Base-by-base conservation (phyloP, 2,888 invertebrate genomes). In the Copidosoma aretas region DNA sequence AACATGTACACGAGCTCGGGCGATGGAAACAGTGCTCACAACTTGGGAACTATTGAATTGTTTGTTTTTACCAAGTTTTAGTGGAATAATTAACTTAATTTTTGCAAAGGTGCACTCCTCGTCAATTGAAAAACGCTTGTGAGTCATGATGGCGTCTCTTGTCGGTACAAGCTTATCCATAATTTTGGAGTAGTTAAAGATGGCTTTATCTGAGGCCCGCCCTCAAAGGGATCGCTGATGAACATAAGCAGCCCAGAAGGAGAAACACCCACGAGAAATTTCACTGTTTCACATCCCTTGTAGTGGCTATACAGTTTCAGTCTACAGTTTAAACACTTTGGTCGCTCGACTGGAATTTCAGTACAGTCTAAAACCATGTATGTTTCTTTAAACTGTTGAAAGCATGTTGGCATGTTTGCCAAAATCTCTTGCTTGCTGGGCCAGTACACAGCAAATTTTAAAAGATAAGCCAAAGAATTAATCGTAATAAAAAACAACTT, bases 221-320 rank as follows among this genome's bases (percentile, higher is more conserved):
- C n/a, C n/a, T 10, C 19, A 10, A 4, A 17, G 10, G n/a, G n/a
- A 54, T 21, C 4, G 22, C 54, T 54, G 2, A 8, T 4, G 10
- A 10, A 54, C 14, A 21, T 22, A 19, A 54, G 4, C 19, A 22
- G 14, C 5, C 54, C 54, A 54, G 19, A 54, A 5, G 22, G 21
- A 54, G 21, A 14, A 22, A 54, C 24, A 3, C 8, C 54, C 5
- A 54, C 21, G 5, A 54, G 21, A 21, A 54, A 21, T 22, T 54
- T 54, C 2, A 54, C 22, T 54, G 54, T 54, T 22, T 54, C 54
- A 54, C 54, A n/a, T 5, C 22, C 54, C 24, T 54, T 54, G 24
- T 54, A 54, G 21, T 54, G 54, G 21, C 19, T 19, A 10, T 54
- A 54, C 24, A 54, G 21, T 22, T 54, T 19, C 19, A 54, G 22